A percentile compares a stretch with the other conserved stretches of the same genome.
Conservation (phyloP, 2,888 invertebrate genomes). For the Girardia tigrina region DNA sequence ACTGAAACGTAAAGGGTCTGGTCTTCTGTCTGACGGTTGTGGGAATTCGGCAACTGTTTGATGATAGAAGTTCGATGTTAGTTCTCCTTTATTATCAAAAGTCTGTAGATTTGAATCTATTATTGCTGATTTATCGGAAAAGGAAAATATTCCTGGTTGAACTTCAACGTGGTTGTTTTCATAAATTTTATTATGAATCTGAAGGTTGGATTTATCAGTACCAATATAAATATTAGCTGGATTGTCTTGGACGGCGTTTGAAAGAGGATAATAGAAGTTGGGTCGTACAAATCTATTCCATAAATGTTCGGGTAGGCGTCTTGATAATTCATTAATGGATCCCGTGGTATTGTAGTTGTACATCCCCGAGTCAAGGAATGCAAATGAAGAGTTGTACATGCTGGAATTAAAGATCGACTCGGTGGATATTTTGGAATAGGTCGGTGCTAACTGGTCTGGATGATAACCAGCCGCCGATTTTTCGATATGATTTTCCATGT, state of each 20-base stretch:
- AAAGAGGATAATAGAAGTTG: not conserved
- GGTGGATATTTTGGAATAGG: not conserved
- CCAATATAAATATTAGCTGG: not conserved
- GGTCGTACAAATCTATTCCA: slow-evolving; percentile 6
- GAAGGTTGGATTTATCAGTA: not conserved
- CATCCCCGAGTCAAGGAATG: not conserved
- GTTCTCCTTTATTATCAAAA: not conserved
- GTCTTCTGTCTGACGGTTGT: not conserved
- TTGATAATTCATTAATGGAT: not conserved
- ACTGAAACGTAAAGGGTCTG: not conserved
- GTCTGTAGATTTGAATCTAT: not conserved
- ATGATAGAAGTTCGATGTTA: not conserved
- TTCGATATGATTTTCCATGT: not conserved
- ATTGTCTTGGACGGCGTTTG: not conserved
- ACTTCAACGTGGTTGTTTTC: not conserved
- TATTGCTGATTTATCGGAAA: not conserved
- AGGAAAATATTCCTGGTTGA: not conserved
- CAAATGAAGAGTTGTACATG: not conserved
- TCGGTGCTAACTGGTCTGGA: not conserved
- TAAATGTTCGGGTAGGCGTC: not conserved
- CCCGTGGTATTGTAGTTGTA: slow-evolving; percentile 4
- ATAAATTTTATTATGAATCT: not conserved
- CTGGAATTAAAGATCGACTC: not conserved
- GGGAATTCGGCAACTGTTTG: not conserved
- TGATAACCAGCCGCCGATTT: not conserved